phyloP scores from a whole-genome alignment of 2,797 vertebrate species.

The Rhadinocentrus ornatus region DNA sequence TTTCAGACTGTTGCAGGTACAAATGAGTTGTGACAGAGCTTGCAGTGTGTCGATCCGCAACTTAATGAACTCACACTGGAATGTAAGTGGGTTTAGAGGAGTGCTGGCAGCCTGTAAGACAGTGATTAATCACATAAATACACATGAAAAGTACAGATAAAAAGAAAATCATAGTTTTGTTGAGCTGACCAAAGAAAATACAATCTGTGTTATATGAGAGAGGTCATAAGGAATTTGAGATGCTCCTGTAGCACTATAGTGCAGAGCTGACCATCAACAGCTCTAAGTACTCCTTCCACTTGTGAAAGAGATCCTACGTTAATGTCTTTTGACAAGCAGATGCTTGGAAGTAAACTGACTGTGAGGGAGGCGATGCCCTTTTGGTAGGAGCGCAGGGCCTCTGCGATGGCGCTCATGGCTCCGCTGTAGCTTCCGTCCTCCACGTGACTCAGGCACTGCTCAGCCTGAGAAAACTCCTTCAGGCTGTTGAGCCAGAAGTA shows the following conservation, averaged over 20 bases:
- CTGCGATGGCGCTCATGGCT: slow-evolving; percentile 92
- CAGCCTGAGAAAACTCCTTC: slow-evolving; percentile 97
- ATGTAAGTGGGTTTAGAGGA: slow-evolving; percentile 93
- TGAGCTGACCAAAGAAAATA: slow-evolving; percentile 26
- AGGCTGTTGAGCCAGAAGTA: slow-evolving; percentile 99
- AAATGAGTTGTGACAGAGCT: slow-evolving; percentile 96
- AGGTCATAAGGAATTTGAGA: slow-evolving; percentile 21
- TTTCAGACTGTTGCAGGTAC: slow-evolving; percentile 98
- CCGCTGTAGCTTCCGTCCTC: slow-evolving; percentile 91
- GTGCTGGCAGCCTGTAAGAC: slow-evolving; percentile 93
- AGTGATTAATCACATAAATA: slow-evolving; percentile 45
- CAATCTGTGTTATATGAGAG: slow-evolving; percentile 11
- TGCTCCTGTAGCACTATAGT: background rate
- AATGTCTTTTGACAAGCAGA: slow-evolving; percentile 44
- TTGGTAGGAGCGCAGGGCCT: slow-evolving; percentile 95
- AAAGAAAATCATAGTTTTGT: background rate
- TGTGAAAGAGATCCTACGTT: slow-evolving; percentile 1
- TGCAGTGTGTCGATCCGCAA: slow-evolving; percentile 96
- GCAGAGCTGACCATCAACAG: slow-evolving; percentile 5
- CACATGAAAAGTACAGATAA: slow-evolving; percentile 14
- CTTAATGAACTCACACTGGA: slow-evolving; percentile 99
- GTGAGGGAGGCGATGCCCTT: slow-evolving; percentile 98
- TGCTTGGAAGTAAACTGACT: slow-evolving; percentile 79
- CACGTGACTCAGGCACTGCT: slow-evolving; percentile 91
- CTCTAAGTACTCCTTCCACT: slow-evolving; percentile 12